These are phyloP conservation scores for Liparis tanakae DNA, from an alignment of 2,797 vertebrate species.

Conservation along the genomic window DNA sequence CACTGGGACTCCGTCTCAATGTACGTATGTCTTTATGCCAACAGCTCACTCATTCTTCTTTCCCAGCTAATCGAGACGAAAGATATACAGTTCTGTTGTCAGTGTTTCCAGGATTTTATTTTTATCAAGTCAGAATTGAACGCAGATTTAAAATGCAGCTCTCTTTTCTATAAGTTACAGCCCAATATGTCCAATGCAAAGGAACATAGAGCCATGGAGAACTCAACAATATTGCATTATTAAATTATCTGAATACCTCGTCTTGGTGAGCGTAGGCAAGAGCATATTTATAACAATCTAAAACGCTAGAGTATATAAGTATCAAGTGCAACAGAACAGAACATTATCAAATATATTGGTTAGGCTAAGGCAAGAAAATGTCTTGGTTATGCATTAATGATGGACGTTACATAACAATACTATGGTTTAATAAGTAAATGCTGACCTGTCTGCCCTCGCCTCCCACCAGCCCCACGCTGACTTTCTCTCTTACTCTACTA, in stretches of 20 bases:
- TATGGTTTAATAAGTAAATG: not conserved
- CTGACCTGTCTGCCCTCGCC: too few species aligned
- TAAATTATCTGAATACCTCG: constrained; percentile 2
- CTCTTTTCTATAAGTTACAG: not conserved
- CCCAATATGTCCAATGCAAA: not conserved
- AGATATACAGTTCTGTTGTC: constrained; percentile 3
- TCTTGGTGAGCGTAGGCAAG: not conserved
- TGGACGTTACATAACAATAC: too few species aligned
- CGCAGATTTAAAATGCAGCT: not conserved
- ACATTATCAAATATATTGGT: not conserved
- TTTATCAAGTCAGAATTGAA: not conserved
- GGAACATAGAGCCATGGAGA: not conserved
- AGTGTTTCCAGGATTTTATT: constrained; percentile 7
- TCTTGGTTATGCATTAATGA: not conserved
- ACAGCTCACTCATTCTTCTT: not conserved
- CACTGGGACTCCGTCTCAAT: constrained; percentile 18
- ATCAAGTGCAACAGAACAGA: not conserved
- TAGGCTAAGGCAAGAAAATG: not conserved
- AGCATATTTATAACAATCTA: not conserved
- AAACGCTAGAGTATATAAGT: not conserved
- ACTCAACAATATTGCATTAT: not conserved
- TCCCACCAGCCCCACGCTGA: too few species aligned
- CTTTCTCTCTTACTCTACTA: too few species aligned
- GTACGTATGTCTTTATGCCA: not conserved
- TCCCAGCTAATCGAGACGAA: constrained; percentile 3